Conservation (phyloP, 2,888 invertebrate genomes). For the Branchipolynoe longqiensis region DNA sequence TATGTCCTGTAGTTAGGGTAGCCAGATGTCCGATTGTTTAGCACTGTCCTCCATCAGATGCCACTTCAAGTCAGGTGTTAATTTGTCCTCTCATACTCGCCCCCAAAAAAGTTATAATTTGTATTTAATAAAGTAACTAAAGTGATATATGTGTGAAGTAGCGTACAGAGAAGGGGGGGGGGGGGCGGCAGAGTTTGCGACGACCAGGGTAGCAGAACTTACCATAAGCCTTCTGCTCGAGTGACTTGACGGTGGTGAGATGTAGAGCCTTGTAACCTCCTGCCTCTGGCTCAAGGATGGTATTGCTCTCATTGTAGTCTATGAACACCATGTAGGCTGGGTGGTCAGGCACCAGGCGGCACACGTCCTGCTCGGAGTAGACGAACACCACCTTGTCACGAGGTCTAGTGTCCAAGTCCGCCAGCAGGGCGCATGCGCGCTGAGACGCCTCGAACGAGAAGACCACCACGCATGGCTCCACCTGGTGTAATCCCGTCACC, state of each 20-base stretch:
- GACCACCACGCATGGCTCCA: conserved; percentile 42
- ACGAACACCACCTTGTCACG: conserved; percentile 24
- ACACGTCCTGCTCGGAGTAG: conserved; percentile 41
- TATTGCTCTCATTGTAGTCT: conserved; percentile 30
- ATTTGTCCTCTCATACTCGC: no score
- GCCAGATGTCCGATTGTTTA: no score
- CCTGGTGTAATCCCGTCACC: not conserved
- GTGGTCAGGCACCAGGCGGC: conserved; percentile 20
- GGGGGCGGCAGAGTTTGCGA: no score
- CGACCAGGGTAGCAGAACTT: not conserved
- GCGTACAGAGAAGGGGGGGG: no score
- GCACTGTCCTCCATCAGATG: no score
- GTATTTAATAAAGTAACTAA: no score
- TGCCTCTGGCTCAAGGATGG: conserved; percentile 39
- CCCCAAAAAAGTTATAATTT: no score
- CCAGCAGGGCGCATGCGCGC: conserved; percentile 18
- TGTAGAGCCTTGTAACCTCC: conserved; percentile 26
- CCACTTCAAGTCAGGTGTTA: no score
- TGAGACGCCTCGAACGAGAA: conserved; percentile 34
- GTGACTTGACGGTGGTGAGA: conserved; percentile 34
- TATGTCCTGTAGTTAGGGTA: no score
- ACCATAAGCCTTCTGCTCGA: conserved; percentile 49
- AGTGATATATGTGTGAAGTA: no score
- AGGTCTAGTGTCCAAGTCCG: conserved; percentile 11
- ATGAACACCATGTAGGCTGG: conserved; percentile 42